A percentile compares a stretch with the other conserved stretches of the same genome.
Evolutionary conservation across 1,140 invertebrate species (phyloP).

Genomic region (Saccostrea echinata): DNA sequence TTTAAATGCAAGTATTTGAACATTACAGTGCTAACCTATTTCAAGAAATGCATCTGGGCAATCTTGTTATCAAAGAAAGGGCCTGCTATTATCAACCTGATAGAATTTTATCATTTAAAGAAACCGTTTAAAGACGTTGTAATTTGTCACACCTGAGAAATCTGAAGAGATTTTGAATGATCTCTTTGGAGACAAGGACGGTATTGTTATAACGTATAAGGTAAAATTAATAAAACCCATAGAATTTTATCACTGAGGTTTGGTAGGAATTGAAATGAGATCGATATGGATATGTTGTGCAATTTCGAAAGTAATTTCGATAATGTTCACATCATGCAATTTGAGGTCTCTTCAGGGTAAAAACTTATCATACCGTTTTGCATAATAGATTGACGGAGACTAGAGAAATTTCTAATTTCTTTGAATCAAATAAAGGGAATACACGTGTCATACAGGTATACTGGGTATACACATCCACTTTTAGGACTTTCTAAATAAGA

Average conservation of each 20-base stretch:
- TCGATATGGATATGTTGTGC: neutral
- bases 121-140: neutral
- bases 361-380: neutral
- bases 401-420: neutral
- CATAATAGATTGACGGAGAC: too few relatives aligned
- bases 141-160: neutral
- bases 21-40: too few relatives aligned
- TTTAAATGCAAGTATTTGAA: too few relatives aligned
- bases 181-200: neutral
- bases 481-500: too few relatives aligned
- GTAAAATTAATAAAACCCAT: neutral
- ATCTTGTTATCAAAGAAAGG: too few relatives aligned
- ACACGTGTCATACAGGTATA: neutral
- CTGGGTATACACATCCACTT: too few relatives aligned
- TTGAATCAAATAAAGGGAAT: neutral
- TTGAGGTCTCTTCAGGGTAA: neutral
- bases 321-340: neutral
- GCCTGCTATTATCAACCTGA: too few relatives aligned
- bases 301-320: conserved; percentile 5
- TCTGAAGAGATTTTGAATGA: neutral
- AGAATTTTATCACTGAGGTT: neutral
- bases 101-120: too few relatives aligned
- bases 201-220: too few relatives aligned
- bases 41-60: too few relatives aligned
- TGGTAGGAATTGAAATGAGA: neutral